Conservation (phyloP, 2,113 vertebrate genomes). For the Protobothrops mucrosquamatus region DNA sequence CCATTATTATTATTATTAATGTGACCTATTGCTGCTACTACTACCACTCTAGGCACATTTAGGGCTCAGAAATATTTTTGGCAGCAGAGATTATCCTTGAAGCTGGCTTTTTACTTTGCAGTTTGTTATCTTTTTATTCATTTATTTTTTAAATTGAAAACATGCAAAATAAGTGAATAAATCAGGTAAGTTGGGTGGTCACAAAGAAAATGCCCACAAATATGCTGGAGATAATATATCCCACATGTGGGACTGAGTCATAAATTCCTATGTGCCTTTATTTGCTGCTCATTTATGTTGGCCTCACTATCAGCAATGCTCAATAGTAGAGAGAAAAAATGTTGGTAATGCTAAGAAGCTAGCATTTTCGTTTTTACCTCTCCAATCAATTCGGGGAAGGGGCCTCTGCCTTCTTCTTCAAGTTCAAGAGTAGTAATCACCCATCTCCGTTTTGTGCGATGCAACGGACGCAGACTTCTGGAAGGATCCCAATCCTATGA, state of each 20-base stretch:
- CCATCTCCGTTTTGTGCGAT: conserved; percentile 77
- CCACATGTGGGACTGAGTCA: background rate
- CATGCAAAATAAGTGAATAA: background rate
- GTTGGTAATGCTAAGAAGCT: background rate
- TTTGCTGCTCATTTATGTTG: background rate
- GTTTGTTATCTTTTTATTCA: background rate
- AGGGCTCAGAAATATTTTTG: background rate
- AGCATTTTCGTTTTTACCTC: conserved; percentile 54
- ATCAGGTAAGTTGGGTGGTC: background rate
- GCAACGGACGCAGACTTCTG: conserved; percentile 39
- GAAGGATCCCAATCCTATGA: background rate
- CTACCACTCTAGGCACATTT: background rate
- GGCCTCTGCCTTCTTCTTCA: conserved; percentile 72
- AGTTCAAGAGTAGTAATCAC: conserved; percentile 77
- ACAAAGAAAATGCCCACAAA: background rate
- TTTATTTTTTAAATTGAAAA: background rate
- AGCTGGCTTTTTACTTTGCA: background rate
- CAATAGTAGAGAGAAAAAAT: background rate
- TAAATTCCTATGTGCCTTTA: background rate
- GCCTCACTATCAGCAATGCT: background rate
- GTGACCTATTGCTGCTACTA: background rate
- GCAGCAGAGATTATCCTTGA: background rate
- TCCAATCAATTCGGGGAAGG: conserved; percentile 68
- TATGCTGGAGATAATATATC: background rate
- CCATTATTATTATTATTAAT: background rate